Evolutionary conservation across 2,888 invertebrate genomes (phyloP).

Genomic region (Spatulosminthurus flaviceps): DNA sequence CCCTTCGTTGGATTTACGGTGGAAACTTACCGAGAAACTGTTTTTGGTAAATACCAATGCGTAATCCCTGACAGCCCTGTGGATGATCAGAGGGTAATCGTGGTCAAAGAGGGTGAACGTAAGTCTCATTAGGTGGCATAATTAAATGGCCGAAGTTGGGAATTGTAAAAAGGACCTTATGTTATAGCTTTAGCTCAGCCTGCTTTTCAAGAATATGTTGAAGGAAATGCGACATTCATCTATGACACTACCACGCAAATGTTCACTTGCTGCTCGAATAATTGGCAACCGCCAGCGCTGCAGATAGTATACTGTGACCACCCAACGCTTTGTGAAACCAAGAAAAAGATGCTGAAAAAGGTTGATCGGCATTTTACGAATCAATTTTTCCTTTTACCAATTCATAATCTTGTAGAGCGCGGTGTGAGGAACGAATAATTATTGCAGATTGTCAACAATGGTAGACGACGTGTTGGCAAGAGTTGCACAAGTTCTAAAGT

Average conservation of each 20-base stretch:
- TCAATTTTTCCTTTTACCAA: no score
- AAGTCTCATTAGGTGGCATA: conserved; percentile 1
- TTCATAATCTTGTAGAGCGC: no score
- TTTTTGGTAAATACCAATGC: not conserved
- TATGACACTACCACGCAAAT: not conserved
- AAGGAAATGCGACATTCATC: conserved; percentile 22
- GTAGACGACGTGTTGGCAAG: not conserved
- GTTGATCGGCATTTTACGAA: not conserved
- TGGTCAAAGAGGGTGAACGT: not conserved
- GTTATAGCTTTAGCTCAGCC: not conserved
- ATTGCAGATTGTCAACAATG: conserved; percentile 21
- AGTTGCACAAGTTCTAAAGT: conserved; percentile 15
- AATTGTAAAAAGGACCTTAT: not conserved
- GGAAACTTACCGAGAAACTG: not conserved
- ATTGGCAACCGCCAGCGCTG: conserved; percentile 13
- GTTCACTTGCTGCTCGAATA: conserved; percentile 37
- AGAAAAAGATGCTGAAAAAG: not conserved
- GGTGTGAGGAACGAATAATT: no score
- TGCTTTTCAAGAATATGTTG: not conserved
- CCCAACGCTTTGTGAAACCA: conserved; percentile 28
- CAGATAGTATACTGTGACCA: conserved; percentile 28
- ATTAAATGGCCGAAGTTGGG: not conserved
- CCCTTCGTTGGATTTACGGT: conserved; percentile 2
- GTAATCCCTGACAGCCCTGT: not conserved
- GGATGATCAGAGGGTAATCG: not conserved